Base-by-base conservation (phyloP, 2,888 invertebrate species). In the Monochamus alternatus region DNA sequence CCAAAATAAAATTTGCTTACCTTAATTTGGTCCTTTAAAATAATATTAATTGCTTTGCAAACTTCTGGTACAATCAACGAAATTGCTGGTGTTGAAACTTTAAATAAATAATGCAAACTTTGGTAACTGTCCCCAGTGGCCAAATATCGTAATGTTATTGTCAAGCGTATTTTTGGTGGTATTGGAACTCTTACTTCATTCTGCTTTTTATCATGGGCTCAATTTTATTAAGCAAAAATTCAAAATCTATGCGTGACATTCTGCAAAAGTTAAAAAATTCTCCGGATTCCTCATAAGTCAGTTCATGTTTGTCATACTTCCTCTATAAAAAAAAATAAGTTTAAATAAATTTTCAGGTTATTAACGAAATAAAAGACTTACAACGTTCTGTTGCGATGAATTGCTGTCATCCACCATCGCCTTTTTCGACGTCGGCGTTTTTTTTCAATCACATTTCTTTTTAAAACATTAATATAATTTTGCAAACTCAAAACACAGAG, bases 111-210 rank as follows among this genome's bases (percentile, higher is more conserved):
- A 31, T 60, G 47, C 47, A 69, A 58, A 71, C 60, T 71, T 51
- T 59, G 43, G 43, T 59, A 60, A 71, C 63, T 71, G 51, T 71
- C 63, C 71, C 71, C 71, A 47, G 63, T 71, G n/a, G 70, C 60
- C 70, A 70, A 70, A 70, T 70, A 70, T 60, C 58, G 69, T 58
- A 69, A 69, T 58, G 71, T 71, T 63, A 63, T 63, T 71, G 71
- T 63, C 63, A 71, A 71, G 32, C 71, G 71, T 30, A 71, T 71
- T 60, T 71, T 71, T 71, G 71, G 63, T 71, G 62, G 63, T 71
- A 71, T 71, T 71, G 62, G 62, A 62, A 71, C 44, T 62, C 71
- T 71, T 71, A 71, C 31, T 71, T 71, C 62, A 71, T 62, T 62
- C 44, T 71, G 38, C 62, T 51, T 72, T 52, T 72, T 72, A 72